Percentiles rank a stretch among this genome's conserved stretches.
Evolutionary conservation across 2,888 invertebrate genomes (phyloP).

Genomic region (Synanthedon formicaeformis): DNA sequence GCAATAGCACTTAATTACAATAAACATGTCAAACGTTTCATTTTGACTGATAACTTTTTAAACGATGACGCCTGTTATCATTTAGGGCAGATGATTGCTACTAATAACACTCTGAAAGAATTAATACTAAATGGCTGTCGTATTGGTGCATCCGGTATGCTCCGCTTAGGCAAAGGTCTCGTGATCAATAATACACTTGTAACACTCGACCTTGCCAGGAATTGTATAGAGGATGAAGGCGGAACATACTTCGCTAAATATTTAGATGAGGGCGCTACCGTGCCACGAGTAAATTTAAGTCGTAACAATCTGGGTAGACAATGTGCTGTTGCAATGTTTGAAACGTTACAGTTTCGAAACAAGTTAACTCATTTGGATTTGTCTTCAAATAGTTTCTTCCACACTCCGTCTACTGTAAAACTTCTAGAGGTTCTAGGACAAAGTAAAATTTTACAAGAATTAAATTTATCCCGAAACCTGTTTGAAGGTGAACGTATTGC

Average conservation of each 20-base stretch:
- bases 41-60: constrained; percentile 28
- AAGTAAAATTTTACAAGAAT: constrained; percentile 17
- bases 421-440: constrained; percentile 18
- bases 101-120: constrained; percentile 22
- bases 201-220: constrained; percentile 20
- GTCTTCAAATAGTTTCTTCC: constrained; percentile 26
- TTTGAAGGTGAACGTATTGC: constrained; percentile 13
- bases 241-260: constrained; percentile 18
- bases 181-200: constrained; percentile 16
- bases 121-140: constrained; percentile 27
- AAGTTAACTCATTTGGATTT: constrained; percentile 24
- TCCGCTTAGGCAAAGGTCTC: constrained; percentile 16
- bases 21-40: constrained; percentile 17
- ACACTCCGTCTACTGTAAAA: constrained; percentile 14
- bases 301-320: constrained; percentile 20
- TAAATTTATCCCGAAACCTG: constrained; percentile 27
- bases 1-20: constrained; percentile 26
- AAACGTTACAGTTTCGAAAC: constrained; percentile 19
- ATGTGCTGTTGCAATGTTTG: constrained; percentile 18
- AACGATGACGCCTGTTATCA: constrained; percentile 31
- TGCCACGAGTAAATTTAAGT: constrained; percentile 20
- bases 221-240: constrained; percentile 26
- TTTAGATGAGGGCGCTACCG: constrained; percentile 12
- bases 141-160: constrained; percentile 24
- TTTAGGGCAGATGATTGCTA: constrained; percentile 23